Percentiles rank a stretch among this genome's conserved stretches.
Conservation (phyloP, 2,888 invertebrate genomes). For the Agapetus fuscipes region DNA sequence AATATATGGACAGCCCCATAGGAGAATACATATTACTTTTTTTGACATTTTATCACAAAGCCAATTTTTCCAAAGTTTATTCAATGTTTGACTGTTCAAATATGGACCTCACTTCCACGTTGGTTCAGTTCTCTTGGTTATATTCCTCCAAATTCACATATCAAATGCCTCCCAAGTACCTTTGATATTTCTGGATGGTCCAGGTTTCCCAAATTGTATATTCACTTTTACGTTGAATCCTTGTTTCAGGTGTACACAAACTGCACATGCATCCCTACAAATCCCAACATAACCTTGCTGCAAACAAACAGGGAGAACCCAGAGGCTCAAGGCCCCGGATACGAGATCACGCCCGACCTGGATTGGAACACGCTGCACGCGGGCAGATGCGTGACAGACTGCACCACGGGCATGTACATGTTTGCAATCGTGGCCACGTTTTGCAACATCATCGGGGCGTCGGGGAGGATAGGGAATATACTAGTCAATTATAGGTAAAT, state of each 20-base stretch:
- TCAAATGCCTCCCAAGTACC: too few species aligned
- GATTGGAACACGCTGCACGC: slow-evolving; percentile 26
- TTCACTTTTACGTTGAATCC: too few species aligned
- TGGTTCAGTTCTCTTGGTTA: too few species aligned
- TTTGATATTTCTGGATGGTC: too few species aligned
- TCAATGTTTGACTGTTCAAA: too few species aligned
- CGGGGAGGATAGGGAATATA: slow-evolving; percentile 56
- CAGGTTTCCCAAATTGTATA: too few species aligned
- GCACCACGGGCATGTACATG: slow-evolving; percentile 36
- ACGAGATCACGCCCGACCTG: slow-evolving; percentile 2
- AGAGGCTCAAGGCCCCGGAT: slow-evolving; percentile 6
- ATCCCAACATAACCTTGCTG: slow-evolving; percentile 11
- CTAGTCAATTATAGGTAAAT: slow-evolving; percentile 52
- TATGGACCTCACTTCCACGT: too few species aligned
- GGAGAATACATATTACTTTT: too few species aligned
- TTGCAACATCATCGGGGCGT: slow-evolving; percentile 50
- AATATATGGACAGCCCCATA: too few species aligned
- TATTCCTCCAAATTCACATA: too few species aligned
- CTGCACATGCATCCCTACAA: slow-evolving; percentile 26
- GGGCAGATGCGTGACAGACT: slow-evolving; percentile 39
- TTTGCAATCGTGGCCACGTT: slow-evolving; percentile 42
- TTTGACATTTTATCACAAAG: too few species aligned
- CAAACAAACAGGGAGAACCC: slow-evolving; percentile 7
- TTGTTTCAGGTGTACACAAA: slow-evolving; percentile 29
- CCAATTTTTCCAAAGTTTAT: too few species aligned